phyloP scores from a whole-genome alignment of 2,113 vertebrate species.

The Platichthys flesus region DNA sequence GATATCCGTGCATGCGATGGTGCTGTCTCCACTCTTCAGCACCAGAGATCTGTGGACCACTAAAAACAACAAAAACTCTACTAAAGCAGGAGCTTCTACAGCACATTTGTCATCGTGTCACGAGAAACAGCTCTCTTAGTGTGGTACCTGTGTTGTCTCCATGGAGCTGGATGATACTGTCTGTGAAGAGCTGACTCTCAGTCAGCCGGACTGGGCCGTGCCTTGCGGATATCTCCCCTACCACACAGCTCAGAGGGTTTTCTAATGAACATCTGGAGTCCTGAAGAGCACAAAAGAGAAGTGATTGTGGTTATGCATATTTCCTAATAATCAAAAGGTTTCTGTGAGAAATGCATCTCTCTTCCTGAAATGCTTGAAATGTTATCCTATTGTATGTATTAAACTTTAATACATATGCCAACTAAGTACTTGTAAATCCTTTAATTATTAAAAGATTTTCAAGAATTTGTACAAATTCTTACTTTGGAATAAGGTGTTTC shows the following conservation, averaged over 20 bases:
- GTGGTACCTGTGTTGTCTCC: constrained; percentile 79
- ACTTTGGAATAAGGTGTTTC: too few relatives aligned
- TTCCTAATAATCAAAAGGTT: too few relatives aligned
- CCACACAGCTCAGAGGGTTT: constrained; percentile 72
- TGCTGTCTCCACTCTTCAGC: constrained; percentile 48
- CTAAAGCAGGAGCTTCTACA: neutral
- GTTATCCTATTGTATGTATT: neutral
- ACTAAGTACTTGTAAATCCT: too few relatives aligned
- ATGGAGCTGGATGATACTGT: constrained; percentile 68
- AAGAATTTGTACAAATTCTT: too few relatives aligned
- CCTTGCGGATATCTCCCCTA: constrained; percentile 79
- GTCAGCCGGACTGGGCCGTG: constrained; percentile 71
- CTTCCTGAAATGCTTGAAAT: neutral
- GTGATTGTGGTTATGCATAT: neutral
- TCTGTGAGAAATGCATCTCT: too few relatives aligned
- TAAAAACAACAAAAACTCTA: constrained; percentile 35
- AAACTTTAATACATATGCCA: neutral
- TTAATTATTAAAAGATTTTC: too few relatives aligned
- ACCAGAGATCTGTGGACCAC: constrained; percentile 77
- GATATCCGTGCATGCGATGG: constrained; percentile 76
- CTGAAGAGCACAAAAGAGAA: constrained; percentile 47
- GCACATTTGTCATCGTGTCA: neutral
- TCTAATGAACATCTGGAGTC: constrained; percentile 72
- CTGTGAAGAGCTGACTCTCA: constrained; percentile 67
- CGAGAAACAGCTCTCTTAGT: neutral